A percentile compares a stretch with the other conserved stretches of the same genome.
phyloP scores from a whole-genome alignment of 2,113 vertebrate genomes.

The Stercorarius parasiticus region DNA sequence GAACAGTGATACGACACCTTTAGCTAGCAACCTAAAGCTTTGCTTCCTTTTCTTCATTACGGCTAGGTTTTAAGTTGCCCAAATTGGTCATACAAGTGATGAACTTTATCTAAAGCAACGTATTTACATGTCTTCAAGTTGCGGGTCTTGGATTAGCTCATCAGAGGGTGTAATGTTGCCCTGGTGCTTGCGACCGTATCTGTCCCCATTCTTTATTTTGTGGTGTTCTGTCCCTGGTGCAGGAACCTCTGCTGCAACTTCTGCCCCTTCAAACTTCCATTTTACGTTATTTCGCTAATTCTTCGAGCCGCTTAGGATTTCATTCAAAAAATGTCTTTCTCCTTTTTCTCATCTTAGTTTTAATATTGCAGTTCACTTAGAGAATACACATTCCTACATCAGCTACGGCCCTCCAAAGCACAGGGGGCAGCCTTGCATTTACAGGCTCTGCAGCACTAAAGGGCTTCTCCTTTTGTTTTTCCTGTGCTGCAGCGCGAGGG shows the following conservation, averaged over 20 bases:
- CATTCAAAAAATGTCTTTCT: neutral
- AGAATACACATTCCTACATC: neutral
- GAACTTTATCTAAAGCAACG: neutral
- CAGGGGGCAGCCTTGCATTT: neutral
- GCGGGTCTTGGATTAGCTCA: neutral
- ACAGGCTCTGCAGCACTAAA: neutral
- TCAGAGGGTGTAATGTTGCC: neutral
- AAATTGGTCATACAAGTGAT: rapidly evolving
- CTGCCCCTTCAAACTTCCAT: neutral
- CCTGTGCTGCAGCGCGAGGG: neutral
- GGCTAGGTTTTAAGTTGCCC: neutral
- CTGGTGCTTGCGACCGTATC: neutral
- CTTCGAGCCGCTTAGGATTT: neutral
- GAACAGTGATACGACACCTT: neutral
- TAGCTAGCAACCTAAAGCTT: neutral
- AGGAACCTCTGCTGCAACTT: neutral
- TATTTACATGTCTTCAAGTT: neutral
- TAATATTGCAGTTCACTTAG: rapidly evolving
- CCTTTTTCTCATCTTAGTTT: neutral
- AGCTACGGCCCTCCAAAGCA: neutral
- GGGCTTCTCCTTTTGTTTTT: neutral
- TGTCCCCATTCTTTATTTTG: neutral
- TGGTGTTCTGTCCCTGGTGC: neutral
- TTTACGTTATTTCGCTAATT: neutral
- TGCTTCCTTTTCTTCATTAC: neutral